phyloP scores from a whole-genome alignment of 2,113 vertebrate species.

The Ameiurus melas region DNA sequence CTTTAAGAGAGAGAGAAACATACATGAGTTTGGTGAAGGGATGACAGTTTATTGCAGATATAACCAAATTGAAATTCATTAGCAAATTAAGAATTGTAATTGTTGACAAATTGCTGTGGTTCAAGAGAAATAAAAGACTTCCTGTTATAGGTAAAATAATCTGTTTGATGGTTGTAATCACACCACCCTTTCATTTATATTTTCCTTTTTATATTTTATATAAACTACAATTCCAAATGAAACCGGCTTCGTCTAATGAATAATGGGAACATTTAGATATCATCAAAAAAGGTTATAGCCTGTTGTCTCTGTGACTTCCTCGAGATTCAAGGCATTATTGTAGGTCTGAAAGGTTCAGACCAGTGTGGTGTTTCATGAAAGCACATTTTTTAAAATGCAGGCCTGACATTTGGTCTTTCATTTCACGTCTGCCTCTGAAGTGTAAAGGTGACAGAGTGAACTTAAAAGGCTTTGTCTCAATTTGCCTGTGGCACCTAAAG shows the following conservation, averaged over 20 bases:
- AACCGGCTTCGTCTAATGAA: neutral
- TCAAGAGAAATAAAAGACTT: neutral
- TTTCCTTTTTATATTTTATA: too few species aligned
- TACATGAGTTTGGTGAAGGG: neutral
- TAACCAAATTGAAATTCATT: neutral
- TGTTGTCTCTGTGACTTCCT: neutral
- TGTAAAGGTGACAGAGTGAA: constrained; percentile 18
- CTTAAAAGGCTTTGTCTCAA: constrained; percentile 24
- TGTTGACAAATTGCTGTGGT: neutral
- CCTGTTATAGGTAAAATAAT: neutral
- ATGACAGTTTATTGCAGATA: neutral
- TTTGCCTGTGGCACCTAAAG: constrained; percentile 28
- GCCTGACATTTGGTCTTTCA: constrained; percentile 27
- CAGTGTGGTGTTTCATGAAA: constrained; percentile 18
- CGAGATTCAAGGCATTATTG: neutral
- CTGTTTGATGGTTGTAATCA: neutral
- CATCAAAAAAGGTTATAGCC: neutral
- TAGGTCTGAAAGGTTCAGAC: constrained; percentile 7
- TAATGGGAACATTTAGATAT: neutral
- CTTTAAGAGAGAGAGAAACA: neutral
- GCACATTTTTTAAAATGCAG: neutral
- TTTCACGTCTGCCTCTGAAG: constrained; percentile 9
- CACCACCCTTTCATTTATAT: too few species aligned
- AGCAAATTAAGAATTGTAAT: neutral
- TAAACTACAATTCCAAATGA: neutral